These are phyloP conservation scores for Sphinx pinastri DNA, from an alignment of 2,888 invertebrate genomes.

Conservation along the genomic window DNA sequence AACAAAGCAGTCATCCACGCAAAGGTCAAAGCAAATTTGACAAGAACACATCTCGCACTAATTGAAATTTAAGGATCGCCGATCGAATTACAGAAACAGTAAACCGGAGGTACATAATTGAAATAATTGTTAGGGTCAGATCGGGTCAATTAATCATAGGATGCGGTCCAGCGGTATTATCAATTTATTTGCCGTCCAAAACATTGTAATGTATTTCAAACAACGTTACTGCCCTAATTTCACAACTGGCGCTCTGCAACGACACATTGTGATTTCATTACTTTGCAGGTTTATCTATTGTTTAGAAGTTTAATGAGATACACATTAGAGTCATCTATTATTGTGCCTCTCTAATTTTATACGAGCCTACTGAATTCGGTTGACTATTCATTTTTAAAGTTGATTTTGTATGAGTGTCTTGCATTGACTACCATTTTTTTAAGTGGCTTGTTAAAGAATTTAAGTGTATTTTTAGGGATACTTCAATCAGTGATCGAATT, in stretches of 20 bases:
- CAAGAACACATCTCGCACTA: slow-evolving; percentile 33
- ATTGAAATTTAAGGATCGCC: slow-evolving; percentile 52
- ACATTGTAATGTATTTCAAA: slow-evolving; percentile 40
- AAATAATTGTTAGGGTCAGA: slow-evolving; percentile 78
- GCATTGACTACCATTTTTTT: too few relatives aligned
- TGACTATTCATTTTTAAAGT: too few relatives aligned
- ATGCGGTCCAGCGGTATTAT: slow-evolving; percentile 64
- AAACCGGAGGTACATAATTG: slow-evolving; percentile 81
- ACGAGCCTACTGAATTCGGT: too few relatives aligned
- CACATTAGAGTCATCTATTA: too few relatives aligned
- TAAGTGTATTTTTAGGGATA: too few relatives aligned
- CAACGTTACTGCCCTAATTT: slow-evolving; percentile 9
- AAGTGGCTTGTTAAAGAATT: too few relatives aligned
- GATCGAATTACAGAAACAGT: slow-evolving; percentile 54
- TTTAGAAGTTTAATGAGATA: background rate
- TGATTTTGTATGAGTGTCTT: too few relatives aligned
- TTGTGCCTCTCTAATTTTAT: too few relatives aligned
- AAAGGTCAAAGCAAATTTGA: slow-evolving; percentile 13
- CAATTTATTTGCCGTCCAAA: slow-evolving; percentile 68
- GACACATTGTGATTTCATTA: slow-evolving; percentile 6
- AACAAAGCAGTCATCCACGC: background rate
- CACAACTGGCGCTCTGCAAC: slow-evolving; percentile 7
- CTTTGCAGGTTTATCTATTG: background rate
- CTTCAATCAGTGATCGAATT: too few relatives aligned
- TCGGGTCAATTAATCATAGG: slow-evolving; percentile 81